Percentiles rank a stretch among this genome's conserved stretches.
Conservation (phyloP, 2,113 vertebrate species). For the Alces alces region DNA sequence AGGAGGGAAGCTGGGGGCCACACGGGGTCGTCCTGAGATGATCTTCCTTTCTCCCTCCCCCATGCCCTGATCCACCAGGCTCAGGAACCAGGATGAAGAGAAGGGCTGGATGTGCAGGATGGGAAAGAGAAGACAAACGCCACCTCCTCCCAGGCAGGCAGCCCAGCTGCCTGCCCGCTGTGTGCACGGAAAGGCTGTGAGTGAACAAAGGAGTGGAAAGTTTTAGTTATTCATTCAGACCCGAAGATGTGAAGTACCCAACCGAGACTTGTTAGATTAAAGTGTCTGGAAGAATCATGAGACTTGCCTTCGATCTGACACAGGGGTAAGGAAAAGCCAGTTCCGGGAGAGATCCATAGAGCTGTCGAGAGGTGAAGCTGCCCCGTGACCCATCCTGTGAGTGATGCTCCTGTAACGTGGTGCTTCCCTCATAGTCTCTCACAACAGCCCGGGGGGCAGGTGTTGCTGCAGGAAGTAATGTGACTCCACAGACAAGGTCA, state of each 20-base stretch:
- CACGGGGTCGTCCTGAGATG: accelerated
- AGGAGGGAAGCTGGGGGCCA: background rate
- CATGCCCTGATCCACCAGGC: background rate
- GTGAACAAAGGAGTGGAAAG: background rate
- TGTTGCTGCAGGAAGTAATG: too few species aligned
- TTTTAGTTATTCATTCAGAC: background rate
- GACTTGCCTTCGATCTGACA: background rate
- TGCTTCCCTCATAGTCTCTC: background rate
- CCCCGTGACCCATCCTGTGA: accelerated
- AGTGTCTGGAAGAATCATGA: background rate
- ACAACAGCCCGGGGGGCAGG: accelerated
- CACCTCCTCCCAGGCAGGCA: background rate
- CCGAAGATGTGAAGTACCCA: background rate
- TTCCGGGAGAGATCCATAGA: background rate
- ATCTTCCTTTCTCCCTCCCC: background rate
- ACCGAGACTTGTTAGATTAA: background rate
- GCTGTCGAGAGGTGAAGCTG: accelerated
- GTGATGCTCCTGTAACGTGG: accelerated
- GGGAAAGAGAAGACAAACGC: background rate
- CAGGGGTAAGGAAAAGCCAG: background rate
- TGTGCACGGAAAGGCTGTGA: background rate
- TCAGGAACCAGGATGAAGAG: background rate
- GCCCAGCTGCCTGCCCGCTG: background rate
- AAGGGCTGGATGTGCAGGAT: background rate
- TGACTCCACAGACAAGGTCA: background rate